Conservation (phyloP, 2,113 vertebrate species). For the Gavialis gangeticus region DNA sequence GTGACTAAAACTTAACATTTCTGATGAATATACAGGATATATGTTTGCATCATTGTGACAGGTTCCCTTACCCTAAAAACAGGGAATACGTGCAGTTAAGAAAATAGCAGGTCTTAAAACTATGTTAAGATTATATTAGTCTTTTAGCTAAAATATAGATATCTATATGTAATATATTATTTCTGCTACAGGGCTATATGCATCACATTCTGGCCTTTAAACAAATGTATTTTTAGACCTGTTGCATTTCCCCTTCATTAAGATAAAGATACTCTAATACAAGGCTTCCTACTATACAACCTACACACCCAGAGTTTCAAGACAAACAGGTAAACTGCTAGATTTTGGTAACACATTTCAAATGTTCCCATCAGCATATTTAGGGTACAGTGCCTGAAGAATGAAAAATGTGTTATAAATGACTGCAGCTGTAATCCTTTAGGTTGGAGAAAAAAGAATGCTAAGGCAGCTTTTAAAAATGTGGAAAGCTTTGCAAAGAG, state of each 20-base stretch:
- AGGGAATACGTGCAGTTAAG: neutral
- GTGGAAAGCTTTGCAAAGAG: neutral
- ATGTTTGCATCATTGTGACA: neutral
- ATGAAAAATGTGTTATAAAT: neutral
- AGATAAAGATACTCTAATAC: neutral
- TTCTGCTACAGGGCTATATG: neutral
- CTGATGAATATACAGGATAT: neutral
- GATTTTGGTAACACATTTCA: neutral
- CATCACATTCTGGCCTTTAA: neutral
- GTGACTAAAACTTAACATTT: neutral
- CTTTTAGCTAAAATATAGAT: neutral
- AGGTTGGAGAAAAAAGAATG: neutral
- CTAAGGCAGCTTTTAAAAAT: neutral
- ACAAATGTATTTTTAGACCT: neutral
- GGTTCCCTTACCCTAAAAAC: neutral
- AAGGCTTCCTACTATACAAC: neutral
- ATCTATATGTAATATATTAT: neutral
- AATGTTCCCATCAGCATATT: neutral
- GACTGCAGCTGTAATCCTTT: neutral
- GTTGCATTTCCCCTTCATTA: neutral
- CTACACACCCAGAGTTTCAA: neutral
- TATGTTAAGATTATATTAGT: neutral
- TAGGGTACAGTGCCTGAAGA: neutral
- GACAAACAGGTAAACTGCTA: neutral
- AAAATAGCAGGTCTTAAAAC: neutral